Base-by-base conservation (phyloP, 2,113 vertebrate genomes). In the Electrona antarctica region DNA sequence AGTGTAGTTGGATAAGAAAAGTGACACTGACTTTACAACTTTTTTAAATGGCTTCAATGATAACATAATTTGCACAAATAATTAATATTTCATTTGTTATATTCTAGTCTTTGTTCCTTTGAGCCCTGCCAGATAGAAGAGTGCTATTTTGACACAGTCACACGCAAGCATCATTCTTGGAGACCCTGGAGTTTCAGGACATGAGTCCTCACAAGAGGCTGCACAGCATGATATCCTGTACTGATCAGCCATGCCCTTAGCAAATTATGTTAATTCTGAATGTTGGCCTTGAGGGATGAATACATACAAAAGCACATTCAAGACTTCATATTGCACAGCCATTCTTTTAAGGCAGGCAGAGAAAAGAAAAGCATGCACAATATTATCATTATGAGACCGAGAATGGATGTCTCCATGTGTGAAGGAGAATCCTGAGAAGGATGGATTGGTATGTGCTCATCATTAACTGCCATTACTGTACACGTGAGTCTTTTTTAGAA, bases 31-130 rank as follows among this genome's bases (percentile, higher is more conserved):
- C 33, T 41, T 41, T 41, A 41, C 33, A 41, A 41, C 33, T 6
- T 41, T 21, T 41, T 41, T 41, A 41, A 41, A 41, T 41, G 5
- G 33, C 33, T 41, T 33, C 29, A 33, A 33, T 4, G 29, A 33
- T 33, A 33, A 33, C 11, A 56, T 56, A 2, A 56, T 56, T 7
- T 63, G 60, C 7, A 45, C 45, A 63, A 47, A 71, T 64, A 76
- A 73, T 72, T 81, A 49, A 72, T 75, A 66, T 73, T 51, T 56
- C 51, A 8, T 60, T 46, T 15, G 70, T 47, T 29, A 3, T 10
- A 3, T 8, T 45, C n/a, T 56, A 10, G 8, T 41, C 21, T 13
- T 11, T 41, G 56, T 45, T 3, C 3, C 13, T 46, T 59, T 14
- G 58, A 66, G 14, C 13, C 21, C n/a, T 47, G 50, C 52, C 51